A percentile compares a stretch with the other conserved stretches of the same genome.
phyloP scores from a whole-genome alignment of 2,113 vertebrate species.

The Carollia perspicillata region DNA sequence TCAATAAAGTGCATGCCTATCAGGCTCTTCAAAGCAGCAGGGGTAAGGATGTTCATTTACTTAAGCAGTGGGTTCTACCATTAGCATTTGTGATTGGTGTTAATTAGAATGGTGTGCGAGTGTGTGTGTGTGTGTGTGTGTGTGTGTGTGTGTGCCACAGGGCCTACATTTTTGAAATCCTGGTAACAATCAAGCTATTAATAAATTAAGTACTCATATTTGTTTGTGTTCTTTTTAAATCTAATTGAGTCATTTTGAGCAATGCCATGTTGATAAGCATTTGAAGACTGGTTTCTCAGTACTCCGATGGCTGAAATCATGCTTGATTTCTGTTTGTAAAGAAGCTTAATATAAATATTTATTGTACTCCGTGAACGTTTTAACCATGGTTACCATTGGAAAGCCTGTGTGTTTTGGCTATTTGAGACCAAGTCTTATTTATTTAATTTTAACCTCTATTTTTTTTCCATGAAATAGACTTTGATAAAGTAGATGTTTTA shows the following conservation, averaged over 20 bases:
- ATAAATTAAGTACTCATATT: conserved; percentile 80
- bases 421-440: background rate
- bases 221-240: conserved; percentile 69
- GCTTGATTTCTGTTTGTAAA: background rate
- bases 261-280: conserved; percentile 60
- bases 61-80: conserved; percentile 89
- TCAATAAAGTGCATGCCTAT: conserved; percentile 87
- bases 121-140: conserved; percentile 79
- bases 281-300: background rate
- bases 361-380: background rate
- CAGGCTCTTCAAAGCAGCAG: conserved; percentile 85
- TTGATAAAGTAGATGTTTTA: background rate
- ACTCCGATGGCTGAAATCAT: background rate
- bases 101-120: conserved; percentile 85
- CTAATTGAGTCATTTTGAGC: conserved; percentile 63
- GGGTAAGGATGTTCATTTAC: conserved; percentile 88
- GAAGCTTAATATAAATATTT: background rate
- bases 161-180: conserved; percentile 79
- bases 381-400: background rate
- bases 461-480: background rate
- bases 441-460: background rate
- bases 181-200: conserved; percentile 81
- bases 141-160: conserved; percentile 79
- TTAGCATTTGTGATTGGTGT: conserved; percentile 87
- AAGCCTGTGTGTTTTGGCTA: background rate